Percentiles rank a stretch among this genome's conserved stretches.
These are phyloP conservation scores for Ascaphus truei DNA, from an alignment of 2,113 vertebrate species.

Conservation along the genomic window DNA sequence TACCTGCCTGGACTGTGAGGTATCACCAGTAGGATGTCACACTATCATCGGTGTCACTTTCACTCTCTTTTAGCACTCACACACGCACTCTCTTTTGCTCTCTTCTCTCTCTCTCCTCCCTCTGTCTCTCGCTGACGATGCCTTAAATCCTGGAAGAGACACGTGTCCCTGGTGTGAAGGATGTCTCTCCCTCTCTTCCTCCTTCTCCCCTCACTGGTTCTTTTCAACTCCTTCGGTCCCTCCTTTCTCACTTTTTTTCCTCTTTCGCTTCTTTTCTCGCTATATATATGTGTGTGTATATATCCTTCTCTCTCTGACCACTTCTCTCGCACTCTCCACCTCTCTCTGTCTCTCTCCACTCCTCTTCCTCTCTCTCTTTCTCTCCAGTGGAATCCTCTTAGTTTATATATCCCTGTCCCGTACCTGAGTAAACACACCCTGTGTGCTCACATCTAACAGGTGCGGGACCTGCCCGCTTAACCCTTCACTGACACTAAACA, in stretches of 20 bases:
- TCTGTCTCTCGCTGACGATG: constrained; percentile 37
- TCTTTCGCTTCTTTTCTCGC: not conserved
- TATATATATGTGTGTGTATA: not conserved
- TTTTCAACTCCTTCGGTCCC: not conserved
- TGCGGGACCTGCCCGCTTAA: constrained; percentile 33
- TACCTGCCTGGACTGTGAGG: constrained; percentile 1
- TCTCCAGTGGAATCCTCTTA: constrained; percentile 17
- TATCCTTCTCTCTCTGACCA: not conserved
- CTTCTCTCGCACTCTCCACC: not conserved
- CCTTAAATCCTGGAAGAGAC: constrained; percentile 36
- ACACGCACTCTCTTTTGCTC: constrained; percentile 17
- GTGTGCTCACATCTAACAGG: constrained; percentile 36
- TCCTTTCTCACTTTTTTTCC: not conserved
- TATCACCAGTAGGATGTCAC: not conserved
- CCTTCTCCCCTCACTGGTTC: not conserved
- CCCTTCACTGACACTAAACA: constrained; percentile 4
- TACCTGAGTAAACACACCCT: constrained; percentile 38
- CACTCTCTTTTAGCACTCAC: not conserved
- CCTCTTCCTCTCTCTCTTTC: not conserved
- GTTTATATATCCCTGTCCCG: constrained; percentile 35
- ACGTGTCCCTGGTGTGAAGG: constrained; percentile 22
- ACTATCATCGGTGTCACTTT: not conserved
- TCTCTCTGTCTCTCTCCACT: not conserved
- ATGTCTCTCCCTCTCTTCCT: constrained; percentile 9
- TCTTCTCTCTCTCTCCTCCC: constrained; percentile 18